A percentile compares a stretch with the other conserved stretches of the same genome.
Evolutionary conservation across 1,140 invertebrate genomes (phyloP).

Genomic region (Batillaria attramentaria): DNA sequence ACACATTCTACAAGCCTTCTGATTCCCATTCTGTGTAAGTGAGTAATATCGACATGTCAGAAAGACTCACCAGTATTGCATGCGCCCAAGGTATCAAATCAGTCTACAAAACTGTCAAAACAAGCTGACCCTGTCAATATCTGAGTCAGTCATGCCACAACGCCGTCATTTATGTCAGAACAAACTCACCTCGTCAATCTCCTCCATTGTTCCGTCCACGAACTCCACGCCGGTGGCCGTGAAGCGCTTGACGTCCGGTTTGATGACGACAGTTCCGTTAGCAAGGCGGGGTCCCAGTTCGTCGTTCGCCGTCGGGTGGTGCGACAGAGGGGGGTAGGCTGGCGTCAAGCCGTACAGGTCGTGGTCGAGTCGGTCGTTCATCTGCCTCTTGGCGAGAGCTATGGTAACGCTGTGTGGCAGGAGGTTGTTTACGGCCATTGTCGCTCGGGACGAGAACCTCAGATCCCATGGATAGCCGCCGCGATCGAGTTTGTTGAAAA

Average conservation of each 20-base stretch:
- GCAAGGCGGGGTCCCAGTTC: slow-evolving; percentile 74
- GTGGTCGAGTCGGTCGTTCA: slow-evolving; percentile 71
- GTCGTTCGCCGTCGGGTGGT: slow-evolving; percentile 75
- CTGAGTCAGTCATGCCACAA: not conserved
- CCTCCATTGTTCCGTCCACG: slow-evolving; percentile 64
- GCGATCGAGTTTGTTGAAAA: slow-evolving; percentile 70
- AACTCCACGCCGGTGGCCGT: slow-evolving; percentile 68
- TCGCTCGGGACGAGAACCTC: slow-evolving; percentile 30
- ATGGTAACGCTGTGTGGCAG: not conserved
- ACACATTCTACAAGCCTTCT: too few relatives aligned
- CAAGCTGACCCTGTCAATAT: not conserved
- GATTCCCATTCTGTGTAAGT: too few relatives aligned
- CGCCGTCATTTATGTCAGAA: not conserved
- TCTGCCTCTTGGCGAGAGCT: not conserved
- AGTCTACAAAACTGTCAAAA: not conserved
- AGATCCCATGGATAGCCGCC: slow-evolving; percentile 58
- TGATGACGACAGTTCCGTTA: slow-evolving; percentile 70
- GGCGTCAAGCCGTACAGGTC: slow-evolving; percentile 70
- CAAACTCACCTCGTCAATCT: slow-evolving; percentile 55
- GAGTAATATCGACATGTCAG: too few relatives aligned
- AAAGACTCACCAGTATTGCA: too few relatives aligned
- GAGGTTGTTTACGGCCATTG: not conserved
- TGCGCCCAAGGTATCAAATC: too few relatives aligned
- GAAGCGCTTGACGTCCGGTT: slow-evolving; percentile 65
- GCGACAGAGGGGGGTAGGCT: slow-evolving; percentile 69